Conservation (phyloP, 53 echinoderm and acorn worm genomes). For the Antedon mediterranea region DNA sequence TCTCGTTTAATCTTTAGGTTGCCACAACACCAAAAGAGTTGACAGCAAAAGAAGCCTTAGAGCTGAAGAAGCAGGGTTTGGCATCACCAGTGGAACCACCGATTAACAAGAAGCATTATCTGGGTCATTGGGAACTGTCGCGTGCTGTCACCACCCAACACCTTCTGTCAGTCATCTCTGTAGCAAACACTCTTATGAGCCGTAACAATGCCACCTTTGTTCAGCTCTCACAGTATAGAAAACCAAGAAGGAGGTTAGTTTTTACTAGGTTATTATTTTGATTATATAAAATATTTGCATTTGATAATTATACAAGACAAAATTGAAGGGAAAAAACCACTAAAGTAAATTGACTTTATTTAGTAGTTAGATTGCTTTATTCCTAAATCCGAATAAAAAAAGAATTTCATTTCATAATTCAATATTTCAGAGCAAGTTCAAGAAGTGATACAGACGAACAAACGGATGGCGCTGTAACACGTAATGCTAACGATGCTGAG, state of each 20-base stretch:
- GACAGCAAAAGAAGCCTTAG: slow-evolving; percentile 85
- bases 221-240: slow-evolving; percentile 67
- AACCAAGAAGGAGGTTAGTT: slow-evolving; percentile 24
- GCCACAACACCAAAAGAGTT: slow-evolving; percentile 54
- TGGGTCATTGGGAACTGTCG: slow-evolving; percentile 93
- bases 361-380: too few relatives aligned
- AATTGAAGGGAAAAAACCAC: too few relatives aligned
- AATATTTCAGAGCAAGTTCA: slow-evolving; percentile 12
- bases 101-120: slow-evolving; percentile 44
- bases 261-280: too few relatives aligned
- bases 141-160: slow-evolving; percentile 86
- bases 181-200: slow-evolving; percentile 92
- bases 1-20: slow-evolving; percentile 9
- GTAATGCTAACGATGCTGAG: slow-evolving; percentile 24
- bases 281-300: too few relatives aligned
- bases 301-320: too few relatives aligned
- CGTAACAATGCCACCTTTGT: slow-evolving; percentile 98
- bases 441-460: neutral
- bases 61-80: slow-evolving; percentile 69
- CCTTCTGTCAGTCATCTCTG: slow-evolving; percentile 91
- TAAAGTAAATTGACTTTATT: too few relatives aligned
- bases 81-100: neutral
- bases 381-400: too few relatives aligned
- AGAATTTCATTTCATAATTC: too few relatives aligned
- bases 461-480: slow-evolving; percentile 1